Base-by-base conservation (phyloP, 2,797 vertebrate species). In the Enteromius anoplus region DNA sequence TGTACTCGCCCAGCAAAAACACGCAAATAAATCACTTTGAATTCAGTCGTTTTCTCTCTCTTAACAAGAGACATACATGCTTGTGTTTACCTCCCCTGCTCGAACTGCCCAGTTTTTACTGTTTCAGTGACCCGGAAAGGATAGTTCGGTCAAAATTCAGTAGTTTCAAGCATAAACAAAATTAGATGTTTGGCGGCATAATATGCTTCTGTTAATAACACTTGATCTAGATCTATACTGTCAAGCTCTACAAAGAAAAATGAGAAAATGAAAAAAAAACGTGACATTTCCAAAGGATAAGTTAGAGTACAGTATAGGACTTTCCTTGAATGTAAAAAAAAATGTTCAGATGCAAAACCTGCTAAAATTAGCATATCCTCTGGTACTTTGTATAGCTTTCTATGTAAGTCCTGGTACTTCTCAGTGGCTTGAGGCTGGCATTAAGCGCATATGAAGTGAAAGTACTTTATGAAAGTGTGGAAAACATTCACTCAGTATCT, bases 1-100 rank as follows among this genome's bases (percentile, higher is more conserved):
- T 88, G 85, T 83, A 55, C 66, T 64, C 68, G 17, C 11, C 11
- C 14, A 78, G 55, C 17, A 72, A 60, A 34, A 19, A 12, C 42
- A 45, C 40, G 15, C 12, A 6, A 32, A 32, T 78, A 1, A 68
- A 51, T 37, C 29, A 26, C 0, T 37, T 53, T 17, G 62, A 53
- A 53, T 9, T 23, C 12, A 23, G 14, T 69, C 10, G 2, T 64
- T 7, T 40, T n/a, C 32, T 23, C 23, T 4, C 3, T 40, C 7
- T 7, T 21, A 26, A 45, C 17, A 42, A 12, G 37, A 42, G n/a
- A 42, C 32, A 55, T 7, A 21, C 11, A n/a, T 71, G 4, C 42
- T 71, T 58, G 49, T 3, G 32, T 10, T 45, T 17, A 71, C 23
- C 14, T 15, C 5, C 14, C 58, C 12, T 15, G 23, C 58, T 29